phyloP scores from a whole-genome alignment of 2,797 vertebrate genomes.

The Perodicticus potto region DNA sequence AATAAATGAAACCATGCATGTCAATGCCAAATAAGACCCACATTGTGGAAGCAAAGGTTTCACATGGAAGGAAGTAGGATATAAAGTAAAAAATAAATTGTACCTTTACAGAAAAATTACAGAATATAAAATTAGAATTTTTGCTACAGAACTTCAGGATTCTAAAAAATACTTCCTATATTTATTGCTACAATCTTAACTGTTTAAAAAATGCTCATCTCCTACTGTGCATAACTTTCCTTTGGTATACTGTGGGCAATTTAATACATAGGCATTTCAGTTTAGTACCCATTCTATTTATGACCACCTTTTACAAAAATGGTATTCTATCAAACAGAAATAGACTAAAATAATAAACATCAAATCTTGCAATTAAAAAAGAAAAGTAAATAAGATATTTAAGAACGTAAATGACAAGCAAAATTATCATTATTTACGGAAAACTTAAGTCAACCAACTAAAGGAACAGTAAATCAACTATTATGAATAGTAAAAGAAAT shows the following conservation, averaged over 20 bases:
- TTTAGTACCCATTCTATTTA: not conserved
- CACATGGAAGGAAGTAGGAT: not conserved
- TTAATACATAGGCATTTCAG: not conserved
- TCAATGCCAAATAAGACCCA: not conserved
- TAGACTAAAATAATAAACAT: not conserved
- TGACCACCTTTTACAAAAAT: not conserved
- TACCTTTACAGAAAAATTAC: not conserved
- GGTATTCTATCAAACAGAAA: not conserved
- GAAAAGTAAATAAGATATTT: not conserved
- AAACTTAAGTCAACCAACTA: not conserved
- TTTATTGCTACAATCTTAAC: not conserved
- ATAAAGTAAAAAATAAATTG: slow-evolving; percentile 11
- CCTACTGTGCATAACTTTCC: not conserved
- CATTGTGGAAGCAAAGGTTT: not conserved
- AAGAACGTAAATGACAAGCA: slow-evolving; percentile 6
- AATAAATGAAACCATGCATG: not conserved
- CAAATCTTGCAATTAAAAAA: not conserved
- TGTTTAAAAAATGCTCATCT: slow-evolving; percentile 9
- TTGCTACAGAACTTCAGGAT: slow-evolving; percentile 4
- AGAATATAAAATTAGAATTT: not conserved
- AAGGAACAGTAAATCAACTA: not conserved
- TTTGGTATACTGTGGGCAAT: not conserved
- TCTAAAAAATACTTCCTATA: not conserved
- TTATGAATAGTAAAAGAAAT: not conserved
- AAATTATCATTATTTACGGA: slow-evolving; percentile 10